Base-by-base conservation (phyloP, 2,113 vertebrate species). In the Sceloporus undulatus region DNA sequence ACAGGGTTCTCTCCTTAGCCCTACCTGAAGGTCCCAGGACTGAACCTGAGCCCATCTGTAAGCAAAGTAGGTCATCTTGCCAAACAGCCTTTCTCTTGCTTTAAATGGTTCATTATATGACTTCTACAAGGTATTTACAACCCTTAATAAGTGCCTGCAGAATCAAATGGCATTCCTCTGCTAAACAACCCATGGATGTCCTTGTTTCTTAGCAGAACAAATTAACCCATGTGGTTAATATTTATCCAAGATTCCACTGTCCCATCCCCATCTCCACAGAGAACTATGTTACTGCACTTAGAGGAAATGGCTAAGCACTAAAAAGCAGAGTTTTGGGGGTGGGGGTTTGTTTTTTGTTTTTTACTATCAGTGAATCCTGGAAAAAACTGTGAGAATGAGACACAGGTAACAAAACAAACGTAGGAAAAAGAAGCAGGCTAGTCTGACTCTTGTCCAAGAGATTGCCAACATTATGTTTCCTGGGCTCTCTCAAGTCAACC, bases 131-230 rank as follows among this genome's bases (percentile, higher is more conserved):
- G 87, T 81, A 92, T 42, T 90, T 93, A 92, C 13, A n/a, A 70
- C 88, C 86, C 70, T 70, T 92, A 94, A 94, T 92, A 91, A 85
- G 77, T 94, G 93, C 87, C 91, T 85, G 76, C 38, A 68, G 88
- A 86, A 87, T 85, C 87, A 93, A 94, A 94, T 93, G 92, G 81
- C 84, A 78, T 91, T 91, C n/a, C 89, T 90, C 79, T 2, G 10
- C 91, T 93, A 90, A 91, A 88, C 91, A 92, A 93, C 79, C 85
- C 0, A 0, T 62, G 68, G 92, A 89, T 91, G 87, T 91, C 91
- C 93, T 81, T 93, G 88, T 87, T 90, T 85, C 0, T 2, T 29
- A 86, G 89, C 77, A 91, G 54, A 81, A 86, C 38, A 86, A 87
- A 75, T 59, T 83, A 34, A 3, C 0, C 0, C 66, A 14, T 48